Evolutionary conservation across 1,140 invertebrate species (phyloP), one percentile per base, ranked within the genome.

Genomic region (Octopus bimaculoides): DNA sequence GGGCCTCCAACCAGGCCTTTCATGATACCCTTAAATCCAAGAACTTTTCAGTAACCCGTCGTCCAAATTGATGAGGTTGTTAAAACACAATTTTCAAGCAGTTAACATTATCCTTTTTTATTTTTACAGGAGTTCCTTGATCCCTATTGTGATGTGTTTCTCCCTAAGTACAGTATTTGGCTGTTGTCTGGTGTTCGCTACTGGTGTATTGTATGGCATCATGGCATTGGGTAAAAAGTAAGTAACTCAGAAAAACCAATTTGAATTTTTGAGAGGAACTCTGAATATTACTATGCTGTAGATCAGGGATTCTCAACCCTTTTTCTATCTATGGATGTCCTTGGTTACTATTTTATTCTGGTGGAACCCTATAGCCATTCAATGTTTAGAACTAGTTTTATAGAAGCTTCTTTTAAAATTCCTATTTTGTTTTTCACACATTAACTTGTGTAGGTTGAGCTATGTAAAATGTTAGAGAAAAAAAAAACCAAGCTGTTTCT

Each of bases 121-220:
- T 79, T 73, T 41, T 82, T 92, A 78, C 91, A 97, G 96, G 82
- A 87, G 95, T 81, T 92, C 95, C 0, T 83, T 96, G 77, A 93
- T 95, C 74, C 92, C 96, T 66, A 92, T 97, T 82, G 91, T 97
- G 82, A 87, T 98, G 80, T 96, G 95, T 88, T 89, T 93, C n/a
- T 93, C 92, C 55, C 75, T 96, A 52, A 92, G 92, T 83, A 96
- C 94, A 82, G 91, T 97, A 84, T 94, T 98, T 88, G 96, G 96
- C 83, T 93, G 95, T 91, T 96, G 95, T 55, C 89, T 97, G 56
- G 95, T 98, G 86, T 95, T 98, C 90, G 93, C 91, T 17, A 96
- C 96, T 77, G 97, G 96, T 71, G 92, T 95, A 79, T 91, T 98
- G 66, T 98, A 98, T 90, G 96, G 96, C 85, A 93, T 98, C 92